A percentile compares a stretch with the other conserved stretches of the same genome.
phyloP scores from a whole-genome alignment of 64 coral and sea anemone species.

The Exaiptasia diaphana region DNA sequence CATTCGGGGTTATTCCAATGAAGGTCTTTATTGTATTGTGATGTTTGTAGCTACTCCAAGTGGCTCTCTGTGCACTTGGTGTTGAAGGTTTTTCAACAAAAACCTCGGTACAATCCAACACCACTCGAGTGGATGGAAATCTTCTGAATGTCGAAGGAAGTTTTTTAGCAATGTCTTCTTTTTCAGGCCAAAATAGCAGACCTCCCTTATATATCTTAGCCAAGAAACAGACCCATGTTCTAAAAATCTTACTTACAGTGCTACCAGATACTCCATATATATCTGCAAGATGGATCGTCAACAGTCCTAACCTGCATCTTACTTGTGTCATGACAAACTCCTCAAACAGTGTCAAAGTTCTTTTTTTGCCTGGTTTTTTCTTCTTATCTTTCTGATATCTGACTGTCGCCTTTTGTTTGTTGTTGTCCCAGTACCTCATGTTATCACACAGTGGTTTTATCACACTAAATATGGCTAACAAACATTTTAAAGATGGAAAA shows the following conservation, averaged over 20 bases:
- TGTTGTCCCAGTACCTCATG: not conserved
- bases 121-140: slow-evolving; percentile 10
- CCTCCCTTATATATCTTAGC: not conserved
- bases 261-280: not conserved
- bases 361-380: not conserved
- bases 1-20: slow-evolving; percentile 20
- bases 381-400: not conserved
- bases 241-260: slow-evolving; percentile 1
- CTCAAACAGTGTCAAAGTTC: slow-evolving; percentile 1
- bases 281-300: not conserved
- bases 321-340: no score
- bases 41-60: slow-evolving; percentile 36
- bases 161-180: not conserved
- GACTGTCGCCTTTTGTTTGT: not conserved
- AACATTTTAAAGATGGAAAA: slow-evolving; percentile 8
- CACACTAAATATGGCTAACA: not conserved
- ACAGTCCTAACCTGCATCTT: slow-evolving; percentile 3
- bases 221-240: slow-evolving; percentile 12
- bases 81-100: slow-evolving; percentile 39
- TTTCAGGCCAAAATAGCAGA: not conserved
- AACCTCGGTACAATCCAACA: slow-evolving; percentile 37
- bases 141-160: slow-evolving; percentile 4
- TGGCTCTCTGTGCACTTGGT: slow-evolving; percentile 36
- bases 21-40: slow-evolving; percentile 40
- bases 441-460: not conserved